phyloP scores from a whole-genome alignment of 2,113 vertebrate genomes.

The Tragelaphus scriptus region DNA sequence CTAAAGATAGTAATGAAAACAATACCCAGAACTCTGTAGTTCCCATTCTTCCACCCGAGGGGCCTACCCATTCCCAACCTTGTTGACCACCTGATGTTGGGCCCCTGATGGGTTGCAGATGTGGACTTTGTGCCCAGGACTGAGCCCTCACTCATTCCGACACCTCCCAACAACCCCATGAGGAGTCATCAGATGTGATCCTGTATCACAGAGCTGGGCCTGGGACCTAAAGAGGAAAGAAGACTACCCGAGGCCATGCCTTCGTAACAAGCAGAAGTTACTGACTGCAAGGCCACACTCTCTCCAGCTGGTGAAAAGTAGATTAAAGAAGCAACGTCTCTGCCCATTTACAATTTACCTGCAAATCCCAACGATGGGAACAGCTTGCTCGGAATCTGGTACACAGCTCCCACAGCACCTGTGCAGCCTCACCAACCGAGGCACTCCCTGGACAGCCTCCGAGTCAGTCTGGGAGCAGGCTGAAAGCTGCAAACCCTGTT shows the following conservation, averaged over 20 bases:
- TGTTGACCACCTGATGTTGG: accelerated
- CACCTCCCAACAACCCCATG: background rate
- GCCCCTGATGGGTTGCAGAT: background rate
- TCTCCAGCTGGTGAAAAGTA: background rate
- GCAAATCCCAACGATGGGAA: background rate
- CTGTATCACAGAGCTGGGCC: background rate
- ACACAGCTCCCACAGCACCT: background rate
- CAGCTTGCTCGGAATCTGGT: too few species aligned
- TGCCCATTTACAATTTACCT: background rate
- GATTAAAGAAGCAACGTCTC: background rate
- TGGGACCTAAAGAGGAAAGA: background rate
- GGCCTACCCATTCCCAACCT: accelerated
- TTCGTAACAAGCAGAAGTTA: background rate
- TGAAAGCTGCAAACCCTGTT: background rate
- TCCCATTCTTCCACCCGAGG: background rate
- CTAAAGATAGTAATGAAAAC: background rate
- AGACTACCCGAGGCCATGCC: accelerated
- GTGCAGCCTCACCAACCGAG: background rate
- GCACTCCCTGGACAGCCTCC: too few species aligned
- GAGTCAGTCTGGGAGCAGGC: background rate
- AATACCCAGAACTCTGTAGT: background rate
- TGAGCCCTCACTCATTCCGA: accelerated
- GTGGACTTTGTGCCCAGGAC: background rate
- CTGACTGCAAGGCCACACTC: background rate
- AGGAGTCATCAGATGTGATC: background rate